Conservation (phyloP, 2,113 vertebrate species). For the Proterorhinus semilunaris region DNA sequence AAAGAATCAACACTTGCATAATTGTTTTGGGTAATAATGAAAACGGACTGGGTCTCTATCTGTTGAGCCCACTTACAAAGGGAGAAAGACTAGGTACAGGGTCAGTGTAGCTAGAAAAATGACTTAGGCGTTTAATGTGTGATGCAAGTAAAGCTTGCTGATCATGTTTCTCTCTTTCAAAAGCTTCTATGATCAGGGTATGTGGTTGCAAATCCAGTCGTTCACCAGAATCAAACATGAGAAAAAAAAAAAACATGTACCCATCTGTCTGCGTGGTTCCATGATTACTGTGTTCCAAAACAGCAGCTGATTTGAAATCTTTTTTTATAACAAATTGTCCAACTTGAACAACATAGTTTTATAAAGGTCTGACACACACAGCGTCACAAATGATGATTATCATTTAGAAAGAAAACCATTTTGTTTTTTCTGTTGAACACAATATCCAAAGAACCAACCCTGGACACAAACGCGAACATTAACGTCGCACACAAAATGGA, state of each 20-base stretch:
- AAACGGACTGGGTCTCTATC: constrained; percentile 47
- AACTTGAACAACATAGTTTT: no score
- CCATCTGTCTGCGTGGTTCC: background rate
- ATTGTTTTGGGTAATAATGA: constrained; percentile 63
- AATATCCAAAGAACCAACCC: constrained; percentile 8
- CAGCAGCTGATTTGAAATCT: background rate
- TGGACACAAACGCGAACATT: constrained; percentile 48
- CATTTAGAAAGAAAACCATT: no score
- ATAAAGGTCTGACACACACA: no score
- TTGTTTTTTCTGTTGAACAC: no score
- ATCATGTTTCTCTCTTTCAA: constrained; percentile 58
- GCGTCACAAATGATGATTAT: no score
- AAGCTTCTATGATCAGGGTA: constrained; percentile 79
- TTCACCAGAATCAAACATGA: constrained; percentile 71
- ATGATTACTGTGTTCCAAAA: background rate
- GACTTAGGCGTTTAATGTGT: constrained; percentile 52
- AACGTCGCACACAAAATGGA: constrained; percentile 54
- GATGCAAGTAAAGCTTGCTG: constrained; percentile 52
- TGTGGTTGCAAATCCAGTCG: constrained; percentile 76
- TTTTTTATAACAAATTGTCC: background rate
- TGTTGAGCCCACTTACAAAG: constrained; percentile 41
- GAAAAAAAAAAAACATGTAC: constrained; percentile 45
- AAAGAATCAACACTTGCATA: constrained; percentile 73
- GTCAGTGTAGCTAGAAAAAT: constrained; percentile 41
- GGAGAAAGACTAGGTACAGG: constrained; percentile 24